Base-by-base conservation (phyloP, 2,888 invertebrate genomes). In the Harpalus rufipes region DNA sequence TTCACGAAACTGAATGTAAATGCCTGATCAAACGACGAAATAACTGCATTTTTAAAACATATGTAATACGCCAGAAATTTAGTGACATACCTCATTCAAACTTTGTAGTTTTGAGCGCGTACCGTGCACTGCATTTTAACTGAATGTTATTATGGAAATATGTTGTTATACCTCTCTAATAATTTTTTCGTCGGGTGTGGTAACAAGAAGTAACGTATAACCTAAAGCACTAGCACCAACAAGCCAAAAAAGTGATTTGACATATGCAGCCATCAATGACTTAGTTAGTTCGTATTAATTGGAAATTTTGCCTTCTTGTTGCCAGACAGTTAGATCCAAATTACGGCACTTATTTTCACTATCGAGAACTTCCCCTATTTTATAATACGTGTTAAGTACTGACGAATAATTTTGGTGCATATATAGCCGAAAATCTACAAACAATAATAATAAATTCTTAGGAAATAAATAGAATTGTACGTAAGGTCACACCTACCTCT, bases 401-500 rank as follows among this genome's bases (percentile, higher is more conserved):
- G 91, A 92, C 79, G 95, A 95, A 89, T 92, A 94, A 86, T 95
- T 94, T 84, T 94, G 92, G 90, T 92, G 92, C 90, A 95, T 93
- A 89, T 94, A 94, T 87, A 93, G 91, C 86, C 96, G 94, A 88
- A 94, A 95, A 91, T 95, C 96, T 96, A 92, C 92, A 74, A 68
- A 80, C 14, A 59, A 68, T 18, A 58, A n/a, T n/a, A 84, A 84
- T 79, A 84, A 21, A 68, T 81, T 85, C 81, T 39, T 63, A 12
- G 18, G 14, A 68, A 81, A 82, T 12, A 44, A 41, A 32, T n/a
- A 41, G 72, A 25, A 51, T 4, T 32, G 44, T 12, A 51, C 2
- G 7, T 32, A 41, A 85, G 81, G 68, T 82, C 58, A 85, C 87
- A 90, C 92, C 91, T 91, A 95, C 96, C 95, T 93, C 94, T 93